phyloP scores from a whole-genome alignment of 2,113 vertebrate genomes.

The Tyto alba region DNA sequence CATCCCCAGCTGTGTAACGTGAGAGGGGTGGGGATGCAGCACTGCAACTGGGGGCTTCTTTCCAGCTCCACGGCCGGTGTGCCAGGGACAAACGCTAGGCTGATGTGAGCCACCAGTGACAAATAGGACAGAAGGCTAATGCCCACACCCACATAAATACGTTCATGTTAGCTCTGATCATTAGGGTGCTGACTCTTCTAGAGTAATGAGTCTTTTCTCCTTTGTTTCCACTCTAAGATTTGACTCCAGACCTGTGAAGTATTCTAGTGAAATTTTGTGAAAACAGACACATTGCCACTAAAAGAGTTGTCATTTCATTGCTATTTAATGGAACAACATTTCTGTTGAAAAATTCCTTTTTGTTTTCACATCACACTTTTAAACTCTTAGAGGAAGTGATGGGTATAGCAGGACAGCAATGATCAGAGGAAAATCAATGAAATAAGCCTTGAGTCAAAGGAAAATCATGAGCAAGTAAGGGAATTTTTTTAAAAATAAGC shows the following conservation, averaged over 20 bases:
- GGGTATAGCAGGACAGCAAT: background rate
- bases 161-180: rapidly evolving
- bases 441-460: background rate
- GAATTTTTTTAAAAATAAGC: background rate
- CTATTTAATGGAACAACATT: background rate
- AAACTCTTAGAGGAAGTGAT: background rate
- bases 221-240: background rate
- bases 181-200: background rate
- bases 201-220: background rate
- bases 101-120: background rate
- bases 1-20: background rate
- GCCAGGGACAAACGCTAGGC: rapidly evolving
- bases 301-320: background rate
- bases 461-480: background rate
- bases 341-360: background rate
- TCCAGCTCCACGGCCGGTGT: rapidly evolving
- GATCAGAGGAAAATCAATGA: background rate
- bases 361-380: background rate
- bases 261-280: background rate
- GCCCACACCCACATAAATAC: background rate
- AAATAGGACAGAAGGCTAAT: background rate
- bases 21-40: background rate
- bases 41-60: background rate
- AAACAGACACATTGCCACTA: background rate
- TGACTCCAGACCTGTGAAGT: background rate